Evolutionary conservation across 53 echinoderm and acorn worm species (phyloP).

Genomic region (Crossaster papposus): DNA sequence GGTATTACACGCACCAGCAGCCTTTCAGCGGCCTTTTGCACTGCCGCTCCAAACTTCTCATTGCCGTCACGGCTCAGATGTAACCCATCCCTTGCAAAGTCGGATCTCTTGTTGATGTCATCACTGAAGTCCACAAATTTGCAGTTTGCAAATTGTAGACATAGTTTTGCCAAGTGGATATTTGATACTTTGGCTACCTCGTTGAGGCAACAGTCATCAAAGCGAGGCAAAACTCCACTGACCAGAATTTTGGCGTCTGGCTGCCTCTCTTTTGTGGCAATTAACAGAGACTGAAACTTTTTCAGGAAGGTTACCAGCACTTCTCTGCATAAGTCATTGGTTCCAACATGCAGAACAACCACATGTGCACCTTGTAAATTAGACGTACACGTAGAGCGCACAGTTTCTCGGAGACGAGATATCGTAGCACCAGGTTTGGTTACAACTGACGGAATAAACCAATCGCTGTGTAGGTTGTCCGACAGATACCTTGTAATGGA

Average conservation of each 20-base stretch:
- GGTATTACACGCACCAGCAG: not conserved
- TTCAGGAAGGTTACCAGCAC: not conserved
- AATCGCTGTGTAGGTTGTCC: conserved; percentile 4
- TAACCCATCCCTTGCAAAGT: not conserved
- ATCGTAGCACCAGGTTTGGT: not conserved
- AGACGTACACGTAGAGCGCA: not conserved
- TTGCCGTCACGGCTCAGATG: not conserved
- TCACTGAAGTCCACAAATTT: conserved; percentile 22
- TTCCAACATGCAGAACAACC: not conserved
- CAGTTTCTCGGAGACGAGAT: not conserved
- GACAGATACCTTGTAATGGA: conserved; percentile 22
- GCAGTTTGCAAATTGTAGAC: not conserved
- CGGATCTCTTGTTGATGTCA: not conserved
- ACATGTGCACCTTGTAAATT: not conserved
- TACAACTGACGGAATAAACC: not conserved
- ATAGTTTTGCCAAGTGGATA: conserved; percentile 2
- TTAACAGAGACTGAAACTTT: not conserved
- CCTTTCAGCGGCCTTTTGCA: not conserved
- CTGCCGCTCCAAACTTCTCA: not conserved
- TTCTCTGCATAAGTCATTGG: not conserved
- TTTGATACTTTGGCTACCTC: not conserved
- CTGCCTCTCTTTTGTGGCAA: not conserved
- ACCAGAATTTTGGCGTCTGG: not conserved
- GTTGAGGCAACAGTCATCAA: not conserved
- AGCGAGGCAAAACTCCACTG: conserved; percentile 5